These are phyloP conservation scores for Ditylenchus dipsaci DNA, from an alignment of 1,140 invertebrate genomes.

Conservation along the genomic window DNA sequence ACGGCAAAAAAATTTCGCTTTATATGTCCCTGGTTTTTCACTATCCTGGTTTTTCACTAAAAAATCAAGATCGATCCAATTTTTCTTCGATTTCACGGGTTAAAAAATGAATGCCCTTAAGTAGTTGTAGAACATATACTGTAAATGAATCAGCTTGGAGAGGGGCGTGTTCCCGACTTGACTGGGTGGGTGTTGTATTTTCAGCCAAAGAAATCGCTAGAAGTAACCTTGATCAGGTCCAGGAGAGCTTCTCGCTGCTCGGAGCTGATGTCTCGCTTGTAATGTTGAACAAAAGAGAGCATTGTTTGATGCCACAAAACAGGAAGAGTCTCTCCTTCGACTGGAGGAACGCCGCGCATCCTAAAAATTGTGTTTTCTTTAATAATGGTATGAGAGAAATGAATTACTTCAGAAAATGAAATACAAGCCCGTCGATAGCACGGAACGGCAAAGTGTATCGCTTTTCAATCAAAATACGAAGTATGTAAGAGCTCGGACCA, in stretches of 20 bases:
- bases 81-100: too few species aligned
- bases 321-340: slow-evolving; percentile 67
- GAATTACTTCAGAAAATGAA: slow-evolving; percentile 79
- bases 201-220: too few species aligned
- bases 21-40: too few species aligned
- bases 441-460: slow-evolving; percentile 94
- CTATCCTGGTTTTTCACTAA: too few species aligned
- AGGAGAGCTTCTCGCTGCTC: slow-evolving; percentile 46
- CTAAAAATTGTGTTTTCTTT: slow-evolving; percentile 25
- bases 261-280: slow-evolving; percentile 64
- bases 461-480: slow-evolving; percentile 90
- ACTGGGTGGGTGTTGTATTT: too few species aligned
- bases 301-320: slow-evolving; percentile 95
- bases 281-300: slow-evolving; percentile 86
- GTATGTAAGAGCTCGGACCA: slow-evolving; percentile 92
- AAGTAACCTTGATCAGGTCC: slow-evolving; percentile 49
- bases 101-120: too few species aligned
- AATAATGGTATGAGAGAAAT: too few species aligned
- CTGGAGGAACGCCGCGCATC: slow-evolving; percentile 8
- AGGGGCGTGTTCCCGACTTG: too few species aligned
- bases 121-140: too few species aligned
- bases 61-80: too few species aligned
- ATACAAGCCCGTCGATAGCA: slow-evolving; percentile 89
- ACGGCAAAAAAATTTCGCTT: too few species aligned
- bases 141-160: too few species aligned